Conservation (phyloP, 2,888 invertebrate species). For the Oxyscelio sp. region DNA sequence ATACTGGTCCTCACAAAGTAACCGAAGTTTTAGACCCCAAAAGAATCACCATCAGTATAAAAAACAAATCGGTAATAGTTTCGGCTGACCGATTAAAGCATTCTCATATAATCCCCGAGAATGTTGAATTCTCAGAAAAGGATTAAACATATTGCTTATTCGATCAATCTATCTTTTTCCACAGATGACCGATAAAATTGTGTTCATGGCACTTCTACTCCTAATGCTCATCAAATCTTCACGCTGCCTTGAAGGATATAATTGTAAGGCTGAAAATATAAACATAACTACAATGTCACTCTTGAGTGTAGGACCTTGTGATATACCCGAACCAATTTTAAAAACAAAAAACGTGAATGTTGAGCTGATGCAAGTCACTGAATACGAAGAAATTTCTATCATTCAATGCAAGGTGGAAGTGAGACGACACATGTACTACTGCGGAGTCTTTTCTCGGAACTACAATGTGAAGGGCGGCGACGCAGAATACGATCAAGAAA, state of each 20-base stretch:
- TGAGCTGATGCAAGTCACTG: not conserved
- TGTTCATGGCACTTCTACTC: too few relatives aligned
- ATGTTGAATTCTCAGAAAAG: not conserved
- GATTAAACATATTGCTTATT: not conserved
- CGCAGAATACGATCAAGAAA: not conserved
- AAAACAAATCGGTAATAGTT: not conserved
- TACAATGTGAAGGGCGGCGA: not conserved
- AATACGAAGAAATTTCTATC: not conserved
- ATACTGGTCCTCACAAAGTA: slow-evolving; percentile 59
- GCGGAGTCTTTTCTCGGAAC: not conserved
- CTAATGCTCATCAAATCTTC: too few relatives aligned
- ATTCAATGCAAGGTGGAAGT: not conserved
- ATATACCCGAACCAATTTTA: not conserved
- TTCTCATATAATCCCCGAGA: not conserved
- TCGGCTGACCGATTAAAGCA: slow-evolving; percentile 6
- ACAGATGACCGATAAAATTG: too few relatives aligned
- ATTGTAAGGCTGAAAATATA: not conserved
- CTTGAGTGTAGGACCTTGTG: not conserved
- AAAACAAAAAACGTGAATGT: not conserved
- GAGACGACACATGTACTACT: not conserved
- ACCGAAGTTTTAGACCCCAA: slow-evolving; percentile 35
- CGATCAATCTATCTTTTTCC: too few relatives aligned
- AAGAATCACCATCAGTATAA: not conserved
- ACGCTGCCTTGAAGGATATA: not conserved
- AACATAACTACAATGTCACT: slow-evolving; percentile 8